Percentiles rank a stretch among this genome's conserved stretches.
phyloP scores from a whole-genome alignment of 2,797 vertebrate genomes.

The Sternarchorhynchus goeldii region DNA sequence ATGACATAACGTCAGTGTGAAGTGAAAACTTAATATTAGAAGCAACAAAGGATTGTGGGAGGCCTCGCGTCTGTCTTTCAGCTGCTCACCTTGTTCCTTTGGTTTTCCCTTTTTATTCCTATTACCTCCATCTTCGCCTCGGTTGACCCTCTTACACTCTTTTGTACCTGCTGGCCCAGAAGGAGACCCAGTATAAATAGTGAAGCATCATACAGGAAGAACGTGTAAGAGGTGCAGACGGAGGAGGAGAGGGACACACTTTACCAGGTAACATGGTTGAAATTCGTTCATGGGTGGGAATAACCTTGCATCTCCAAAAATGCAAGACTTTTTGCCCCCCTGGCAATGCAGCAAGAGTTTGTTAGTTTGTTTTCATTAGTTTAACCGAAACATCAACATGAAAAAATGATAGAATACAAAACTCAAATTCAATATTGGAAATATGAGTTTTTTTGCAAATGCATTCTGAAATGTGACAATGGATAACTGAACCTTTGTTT shows the following conservation, averaged over 20 bases:
- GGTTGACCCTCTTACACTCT: constrained; percentile 47
- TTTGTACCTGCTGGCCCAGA: constrained; percentile 45
- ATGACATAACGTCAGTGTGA: no score
- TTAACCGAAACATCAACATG: no score
- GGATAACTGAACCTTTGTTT: no score
- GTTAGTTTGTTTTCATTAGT: no score
- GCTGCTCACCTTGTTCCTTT: constrained; percentile 53
- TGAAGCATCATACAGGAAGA: constrained; percentile 25
- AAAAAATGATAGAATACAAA: no score
- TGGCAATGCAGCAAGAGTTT: no score
- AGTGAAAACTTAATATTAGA: no score
- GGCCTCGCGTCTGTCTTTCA: constrained; percentile 57
- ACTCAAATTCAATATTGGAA: no score
- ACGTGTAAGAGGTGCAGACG: constrained; percentile 37
- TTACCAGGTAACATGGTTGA: constrained; percentile 55
- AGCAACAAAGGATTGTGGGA: constrained; percentile 47
- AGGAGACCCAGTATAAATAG: constrained; percentile 71
- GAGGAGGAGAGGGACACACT: constrained; percentile 21
- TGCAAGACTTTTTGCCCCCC: neutral
- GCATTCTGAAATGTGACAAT: no score
- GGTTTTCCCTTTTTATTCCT: constrained; percentile 52
- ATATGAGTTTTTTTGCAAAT: no score
- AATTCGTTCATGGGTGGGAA: neutral
- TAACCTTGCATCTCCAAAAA: neutral
- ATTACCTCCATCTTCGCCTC: constrained; percentile 49